A percentile compares a stretch with the other conserved stretches of the same genome.
phyloP scores from a whole-genome alignment of 2,888 invertebrate species.

The Cetonia aurata region DNA sequence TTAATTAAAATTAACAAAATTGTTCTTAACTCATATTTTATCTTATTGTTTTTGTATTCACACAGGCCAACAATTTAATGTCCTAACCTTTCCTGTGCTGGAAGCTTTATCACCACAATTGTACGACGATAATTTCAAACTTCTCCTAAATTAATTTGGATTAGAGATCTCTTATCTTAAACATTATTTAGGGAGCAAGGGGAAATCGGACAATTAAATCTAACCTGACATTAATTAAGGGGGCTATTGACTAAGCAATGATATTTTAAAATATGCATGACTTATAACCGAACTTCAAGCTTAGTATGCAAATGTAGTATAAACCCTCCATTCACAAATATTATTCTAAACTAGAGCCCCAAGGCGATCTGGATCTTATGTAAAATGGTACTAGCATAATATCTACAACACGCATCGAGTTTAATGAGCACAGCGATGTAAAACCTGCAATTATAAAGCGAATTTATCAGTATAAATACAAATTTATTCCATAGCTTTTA shows the following conservation, averaged over 20 bases:
- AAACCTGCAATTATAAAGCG: too few relatives aligned
- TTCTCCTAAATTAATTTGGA: slow-evolving; percentile 34
- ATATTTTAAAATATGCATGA: slow-evolving; percentile 39
- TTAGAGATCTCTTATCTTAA: slow-evolving; percentile 40
- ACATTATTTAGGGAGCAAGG: slow-evolving; percentile 22
- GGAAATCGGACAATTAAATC: slow-evolving; percentile 39
- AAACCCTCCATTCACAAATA: slow-evolving; percentile 33
- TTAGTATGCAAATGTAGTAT: slow-evolving; percentile 34
- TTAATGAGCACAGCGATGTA: too few relatives aligned
- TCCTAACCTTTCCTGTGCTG: too few relatives aligned
- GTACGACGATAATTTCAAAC: slow-evolving; percentile 29
- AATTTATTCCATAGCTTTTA: too few relatives aligned
- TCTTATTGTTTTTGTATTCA: too few relatives aligned
- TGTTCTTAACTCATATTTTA: too few relatives aligned
- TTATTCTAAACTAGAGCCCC: slow-evolving; percentile 38
- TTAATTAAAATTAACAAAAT: too few relatives aligned
- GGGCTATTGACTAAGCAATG: slow-evolving; percentile 40
- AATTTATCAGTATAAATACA: too few relatives aligned
- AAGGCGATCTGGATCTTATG: slow-evolving; percentile 13
- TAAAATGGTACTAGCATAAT: not conserved
- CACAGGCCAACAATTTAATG: too few relatives aligned
- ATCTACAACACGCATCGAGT: too few relatives aligned
- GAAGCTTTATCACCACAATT: slow-evolving; percentile 21
- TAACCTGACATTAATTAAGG: slow-evolving; percentile 38
- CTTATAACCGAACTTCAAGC: slow-evolving; percentile 27